Conservation (phyloP, 1,140 invertebrate species). For the Cepaea nemoralis region DNA sequence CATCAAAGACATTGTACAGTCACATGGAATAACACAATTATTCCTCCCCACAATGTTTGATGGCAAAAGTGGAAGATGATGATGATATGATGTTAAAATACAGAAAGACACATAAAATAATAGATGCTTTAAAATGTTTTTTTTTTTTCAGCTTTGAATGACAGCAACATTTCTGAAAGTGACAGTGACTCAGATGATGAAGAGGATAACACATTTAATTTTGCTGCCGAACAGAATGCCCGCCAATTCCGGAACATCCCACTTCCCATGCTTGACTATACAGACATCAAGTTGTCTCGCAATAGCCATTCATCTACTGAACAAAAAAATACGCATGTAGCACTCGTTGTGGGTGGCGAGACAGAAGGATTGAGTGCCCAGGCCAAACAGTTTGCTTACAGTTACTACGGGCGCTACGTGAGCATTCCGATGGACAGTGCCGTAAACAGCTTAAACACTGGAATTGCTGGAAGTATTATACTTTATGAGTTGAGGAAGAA, state of each 20-base stretch:
- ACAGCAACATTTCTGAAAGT: not conserved
- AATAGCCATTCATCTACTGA: not conserved
- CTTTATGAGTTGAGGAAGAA: conserved; percentile 82
- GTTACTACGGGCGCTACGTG: conserved; percentile 72
- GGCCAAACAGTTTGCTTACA: conserved; percentile 76
- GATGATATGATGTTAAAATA: no score
- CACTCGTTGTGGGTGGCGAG: conserved; percentile 89
- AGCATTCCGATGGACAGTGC: conserved; percentile 82
- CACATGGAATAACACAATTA: no score
- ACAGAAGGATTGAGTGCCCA: conserved; percentile 84
- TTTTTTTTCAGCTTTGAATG: not conserved
- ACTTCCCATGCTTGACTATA: not conserved
- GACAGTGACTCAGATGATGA: not conserved
- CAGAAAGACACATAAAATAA: no score
- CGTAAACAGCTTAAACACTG: conserved; percentile 88
- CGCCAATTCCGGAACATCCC: conserved; percentile 11
- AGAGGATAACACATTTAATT: not conserved
- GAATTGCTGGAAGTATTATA: conserved; percentile 84
- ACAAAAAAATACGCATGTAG: conserved; percentile 64
- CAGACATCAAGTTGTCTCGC: not conserved
- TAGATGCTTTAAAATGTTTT: not conserved
- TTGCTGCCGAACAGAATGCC: not conserved
- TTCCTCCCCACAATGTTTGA: no score
- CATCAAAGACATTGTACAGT: no score
- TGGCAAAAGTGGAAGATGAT: no score